phyloP scores from a whole-genome alignment of 2,888 invertebrate genomes.

The Phytoseiulus persimilis region DNA sequence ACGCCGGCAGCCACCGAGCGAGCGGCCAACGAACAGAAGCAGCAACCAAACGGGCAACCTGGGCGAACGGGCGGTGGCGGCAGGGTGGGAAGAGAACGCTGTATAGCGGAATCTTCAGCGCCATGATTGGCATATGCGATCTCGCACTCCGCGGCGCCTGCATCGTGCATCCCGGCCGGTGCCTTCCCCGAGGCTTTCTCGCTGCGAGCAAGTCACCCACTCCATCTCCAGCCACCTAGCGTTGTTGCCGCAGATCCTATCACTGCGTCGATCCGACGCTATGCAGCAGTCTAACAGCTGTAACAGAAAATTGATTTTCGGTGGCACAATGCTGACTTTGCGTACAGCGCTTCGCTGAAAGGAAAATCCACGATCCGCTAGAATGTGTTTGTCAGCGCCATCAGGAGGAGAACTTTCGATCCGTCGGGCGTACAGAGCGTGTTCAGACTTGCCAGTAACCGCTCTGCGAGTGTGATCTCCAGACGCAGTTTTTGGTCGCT shows the following conservation, averaged over 20 bases:
- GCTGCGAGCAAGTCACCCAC: background rate
- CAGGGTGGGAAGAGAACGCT: background rate
- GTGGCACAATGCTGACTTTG: background rate
- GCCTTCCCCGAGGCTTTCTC: background rate
- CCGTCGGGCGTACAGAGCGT: background rate
- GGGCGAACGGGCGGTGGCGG: background rate
- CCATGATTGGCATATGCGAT: conserved; percentile 32
- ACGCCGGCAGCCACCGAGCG: conserved; percentile 20
- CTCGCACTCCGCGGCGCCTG: background rate
- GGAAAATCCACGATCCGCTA: background rate
- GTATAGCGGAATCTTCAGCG: too few relatives aligned
- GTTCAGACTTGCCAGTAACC: too few relatives aligned
- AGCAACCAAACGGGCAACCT: background rate
- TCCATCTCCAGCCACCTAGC: background rate
- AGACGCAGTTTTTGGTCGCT: too few relatives aligned
- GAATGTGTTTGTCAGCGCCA: background rate
- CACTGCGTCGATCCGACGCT: background rate
- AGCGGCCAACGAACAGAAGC: conserved; percentile 31
- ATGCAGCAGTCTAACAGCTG: background rate
- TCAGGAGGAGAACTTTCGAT: background rate
- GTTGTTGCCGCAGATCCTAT: background rate
- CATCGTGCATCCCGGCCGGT: background rate
- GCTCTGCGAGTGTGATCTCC: too few relatives aligned
- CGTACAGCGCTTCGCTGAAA: background rate
- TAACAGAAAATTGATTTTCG: background rate